Evolutionary conservation across 2,797 vertebrate species (phyloP).

Genomic region (Tragelaphus oryx): DNA sequence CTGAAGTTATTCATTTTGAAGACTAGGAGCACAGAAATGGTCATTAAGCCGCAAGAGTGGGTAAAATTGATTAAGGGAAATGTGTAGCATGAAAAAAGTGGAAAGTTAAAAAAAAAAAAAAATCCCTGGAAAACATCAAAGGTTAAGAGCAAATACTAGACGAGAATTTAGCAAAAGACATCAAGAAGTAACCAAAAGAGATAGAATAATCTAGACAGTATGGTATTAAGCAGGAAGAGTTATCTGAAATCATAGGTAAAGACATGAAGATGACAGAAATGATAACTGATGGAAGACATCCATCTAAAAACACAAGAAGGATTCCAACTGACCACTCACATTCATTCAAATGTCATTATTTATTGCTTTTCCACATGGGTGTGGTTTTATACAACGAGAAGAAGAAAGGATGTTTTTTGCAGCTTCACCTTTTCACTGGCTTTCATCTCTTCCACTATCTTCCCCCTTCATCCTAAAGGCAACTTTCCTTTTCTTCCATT

Average conservation of each 20-base stretch:
- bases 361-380: neutral
- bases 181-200: neutral
- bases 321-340: neutral
- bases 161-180: neutral
- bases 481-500: neutral
- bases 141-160: neutral
- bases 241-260: neutral
- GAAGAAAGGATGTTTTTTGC: neutral
- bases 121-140: neutral
- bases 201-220: neutral
- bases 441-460: neutral
- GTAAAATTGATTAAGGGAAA: slow-evolving; percentile 2
- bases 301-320: neutral
- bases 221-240: neutral
- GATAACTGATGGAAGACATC: neutral
- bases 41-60: neutral
- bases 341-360: neutral
- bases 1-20: slow-evolving; percentile 10
- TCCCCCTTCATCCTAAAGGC: neutral
- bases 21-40: neutral
- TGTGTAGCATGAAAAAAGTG: neutral
- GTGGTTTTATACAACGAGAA: neutral
- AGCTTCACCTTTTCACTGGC: neutral
- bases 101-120: neutral
- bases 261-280: neutral